A percentile compares a stretch with the other conserved stretches of the same genome.
phyloP scores from a whole-genome alignment of 2,113 vertebrate genomes.

The Passer montanus region DNA sequence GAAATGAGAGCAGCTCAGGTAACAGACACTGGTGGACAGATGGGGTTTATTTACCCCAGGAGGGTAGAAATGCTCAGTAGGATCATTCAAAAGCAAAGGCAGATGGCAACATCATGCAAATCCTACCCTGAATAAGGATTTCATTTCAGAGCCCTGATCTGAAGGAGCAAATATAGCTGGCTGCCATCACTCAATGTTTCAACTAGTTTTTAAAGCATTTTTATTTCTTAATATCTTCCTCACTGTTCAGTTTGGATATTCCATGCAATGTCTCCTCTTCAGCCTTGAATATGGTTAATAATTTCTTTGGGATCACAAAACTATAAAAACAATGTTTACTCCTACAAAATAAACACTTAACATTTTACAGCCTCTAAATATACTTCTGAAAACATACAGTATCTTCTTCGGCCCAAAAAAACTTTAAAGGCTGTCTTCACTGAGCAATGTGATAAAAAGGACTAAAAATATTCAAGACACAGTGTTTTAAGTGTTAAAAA shows the following conservation, averaged over 20 bases:
- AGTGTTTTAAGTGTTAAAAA: neutral
- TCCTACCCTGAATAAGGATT: neutral
- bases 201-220: neutral
- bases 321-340: neutral
- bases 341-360: neutral
- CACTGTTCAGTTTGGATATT: neutral
- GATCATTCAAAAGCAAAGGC: neutral
- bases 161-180: neutral
- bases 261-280: neutral
- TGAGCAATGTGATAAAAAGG: neutral
- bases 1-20: constrained; percentile 18
- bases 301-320: neutral
- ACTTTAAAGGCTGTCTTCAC: neutral
- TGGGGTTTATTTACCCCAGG: constrained; percentile 29
- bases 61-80: neutral
- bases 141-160: neutral
- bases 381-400: neutral
- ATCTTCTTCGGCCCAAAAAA: neutral
- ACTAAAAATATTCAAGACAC: neutral
- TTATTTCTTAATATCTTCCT: neutral
- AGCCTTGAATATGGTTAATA: neutral
- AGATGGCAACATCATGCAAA: neutral
- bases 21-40: constrained; percentile 9
- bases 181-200: neutral
- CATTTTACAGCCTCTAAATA: neutral